Conservation (phyloP, 2,113 vertebrate species). For the Sebastes schlegelii region DNA sequence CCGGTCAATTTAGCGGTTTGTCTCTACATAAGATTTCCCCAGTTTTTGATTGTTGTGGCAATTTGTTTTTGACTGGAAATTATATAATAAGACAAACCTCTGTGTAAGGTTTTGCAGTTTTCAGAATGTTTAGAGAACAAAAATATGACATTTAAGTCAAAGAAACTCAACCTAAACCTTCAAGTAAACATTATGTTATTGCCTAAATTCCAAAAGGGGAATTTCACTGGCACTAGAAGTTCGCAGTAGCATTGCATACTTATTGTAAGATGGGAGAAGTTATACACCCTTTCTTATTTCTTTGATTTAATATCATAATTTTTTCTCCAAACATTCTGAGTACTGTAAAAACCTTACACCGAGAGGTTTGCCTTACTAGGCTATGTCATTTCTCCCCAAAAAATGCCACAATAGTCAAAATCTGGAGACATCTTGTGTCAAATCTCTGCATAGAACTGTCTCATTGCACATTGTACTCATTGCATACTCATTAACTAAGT, state of each 20-base stretch:
- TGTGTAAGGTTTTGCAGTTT: neutral
- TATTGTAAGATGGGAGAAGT: neutral
- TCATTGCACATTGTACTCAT: neutral
- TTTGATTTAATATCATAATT: no score
- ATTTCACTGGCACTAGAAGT: neutral
- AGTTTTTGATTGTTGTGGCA: neutral
- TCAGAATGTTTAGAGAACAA: no score
- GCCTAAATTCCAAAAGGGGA: neutral
- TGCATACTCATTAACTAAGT: conserved; percentile 1
- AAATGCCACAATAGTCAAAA: no score
- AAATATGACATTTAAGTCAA: neutral
- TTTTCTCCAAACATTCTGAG: no score
- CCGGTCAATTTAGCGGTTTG: neutral
- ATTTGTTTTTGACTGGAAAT: neutral
- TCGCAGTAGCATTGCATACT: neutral
- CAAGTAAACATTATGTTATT: neutral
- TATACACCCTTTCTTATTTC: no score
- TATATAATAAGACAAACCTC: neutral
- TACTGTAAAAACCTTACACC: no score
- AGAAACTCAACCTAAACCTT: neutral
- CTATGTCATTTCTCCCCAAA: no score
- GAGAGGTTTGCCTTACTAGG: no score
- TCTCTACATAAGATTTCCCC: neutral
- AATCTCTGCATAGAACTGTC: neutral
- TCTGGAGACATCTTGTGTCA: no score